Base-by-base conservation (phyloP, 2,113 vertebrate genomes). In the Elephas maximus region DNA sequence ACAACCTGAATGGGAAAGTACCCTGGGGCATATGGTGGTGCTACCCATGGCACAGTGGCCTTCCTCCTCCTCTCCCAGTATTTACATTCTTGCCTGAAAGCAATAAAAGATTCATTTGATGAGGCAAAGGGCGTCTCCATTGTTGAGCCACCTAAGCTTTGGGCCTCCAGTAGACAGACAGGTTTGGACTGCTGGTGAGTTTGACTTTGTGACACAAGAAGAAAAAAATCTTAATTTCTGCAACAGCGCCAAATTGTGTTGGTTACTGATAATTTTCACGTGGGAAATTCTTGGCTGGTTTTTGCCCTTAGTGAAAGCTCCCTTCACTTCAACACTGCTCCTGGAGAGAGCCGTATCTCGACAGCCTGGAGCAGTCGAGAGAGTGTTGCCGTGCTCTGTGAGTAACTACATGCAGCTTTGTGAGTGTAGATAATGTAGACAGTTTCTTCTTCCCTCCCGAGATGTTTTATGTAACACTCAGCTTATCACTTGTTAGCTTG, bases 201-300 rank as follows among this genome's bases (percentile, higher is more conserved):
- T 69, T 63, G 81, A 92, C 69, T 95, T 89, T 90, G 12, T 57
- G 37, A 87, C 33, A 41, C 60, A 41, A 85, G 65, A 88, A 94
- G 45, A 5, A 11, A 53, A 88, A 94, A 69, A 20, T 62, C 23
- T 44, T 91, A 2, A 20, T 53, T 94, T 94, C 65, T 90, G 80
- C 48, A 73, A 41, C 53, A 51, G n/a, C 67, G 65, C 28, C 86
- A 95, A 6, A 28, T 44, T 74, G 41, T 60, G 37, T 65, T 71
- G 14, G 8, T 88, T 76, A 62, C 37, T 60, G 57, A 41, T 77
- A 44, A 60, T 73, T 93, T 96, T 94, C 90, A 90, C 28, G 69
- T 76, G 67, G 73, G 30, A 94, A 91, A 63, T 45, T 81, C 83
- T 96, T 90, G 44, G 65, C 91, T 93, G 81, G 5, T 67, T 96